These are phyloP conservation scores for Hyppa rectilinea DNA, from an alignment of 2,888 invertebrate species.

Conservation along the genomic window DNA sequence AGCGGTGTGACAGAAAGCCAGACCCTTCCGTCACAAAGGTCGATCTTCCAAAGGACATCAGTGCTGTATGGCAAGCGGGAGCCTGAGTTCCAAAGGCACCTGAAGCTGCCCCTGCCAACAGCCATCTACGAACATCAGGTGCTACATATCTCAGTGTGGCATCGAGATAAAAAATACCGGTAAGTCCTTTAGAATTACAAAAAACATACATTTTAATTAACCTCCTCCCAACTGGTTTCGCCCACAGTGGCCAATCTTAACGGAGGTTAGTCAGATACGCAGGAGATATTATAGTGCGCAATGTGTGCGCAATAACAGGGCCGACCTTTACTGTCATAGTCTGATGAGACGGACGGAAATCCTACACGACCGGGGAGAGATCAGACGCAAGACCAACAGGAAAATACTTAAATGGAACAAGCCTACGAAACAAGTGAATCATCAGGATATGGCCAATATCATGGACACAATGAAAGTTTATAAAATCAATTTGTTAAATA, in stretches of 20 bases:
- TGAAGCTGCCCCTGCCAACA: conserved; percentile 92
- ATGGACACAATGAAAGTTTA: conserved; percentile 11
- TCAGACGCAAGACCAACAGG: too few relatives aligned
- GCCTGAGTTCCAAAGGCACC: conserved; percentile 95
- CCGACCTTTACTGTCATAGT: too few relatives aligned
- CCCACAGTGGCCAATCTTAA: too few relatives aligned
- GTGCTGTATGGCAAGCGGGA: conserved; percentile 94
- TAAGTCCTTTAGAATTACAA: conserved; percentile 74
- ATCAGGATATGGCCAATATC: background rate
- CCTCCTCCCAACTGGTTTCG: too few relatives aligned
- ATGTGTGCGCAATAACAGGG: too few relatives aligned
- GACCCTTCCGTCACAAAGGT: conserved; percentile 86
- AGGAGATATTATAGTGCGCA: too few relatives aligned
- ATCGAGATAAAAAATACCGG: conserved; percentile 95
- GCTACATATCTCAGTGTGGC: conserved; percentile 96
- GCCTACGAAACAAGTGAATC: too few relatives aligned
- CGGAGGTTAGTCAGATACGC: too few relatives aligned
- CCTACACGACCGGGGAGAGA: too few relatives aligned
- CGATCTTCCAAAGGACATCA: conserved; percentile 94
- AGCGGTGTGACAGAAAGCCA: conserved; percentile 86
- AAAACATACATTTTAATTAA: too few relatives aligned
- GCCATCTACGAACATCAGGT: conserved; percentile 90
- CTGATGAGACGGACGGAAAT: too few relatives aligned
- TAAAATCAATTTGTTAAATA: conserved; percentile 14
- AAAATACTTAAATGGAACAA: background rate